phyloP scores from a whole-genome alignment of 2,888 invertebrate genomes.

The Griposia aprilina region DNA sequence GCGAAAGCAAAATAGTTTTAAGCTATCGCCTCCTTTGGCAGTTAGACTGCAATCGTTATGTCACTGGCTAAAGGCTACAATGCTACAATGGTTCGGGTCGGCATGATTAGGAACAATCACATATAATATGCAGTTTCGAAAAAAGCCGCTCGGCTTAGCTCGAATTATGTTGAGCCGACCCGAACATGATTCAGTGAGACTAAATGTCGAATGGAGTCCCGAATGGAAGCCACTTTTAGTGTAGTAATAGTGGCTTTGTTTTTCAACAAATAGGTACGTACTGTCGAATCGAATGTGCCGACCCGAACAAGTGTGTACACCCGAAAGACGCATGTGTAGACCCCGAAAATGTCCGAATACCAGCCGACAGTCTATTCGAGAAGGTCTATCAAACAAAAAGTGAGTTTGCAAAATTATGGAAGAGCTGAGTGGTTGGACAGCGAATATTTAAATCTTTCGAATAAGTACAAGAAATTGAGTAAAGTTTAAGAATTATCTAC shows the following conservation, averaged over 20 bases:
- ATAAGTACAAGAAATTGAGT: neutral
- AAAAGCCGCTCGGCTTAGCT: neutral
- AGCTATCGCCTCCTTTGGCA: neutral
- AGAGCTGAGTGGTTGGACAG: neutral
- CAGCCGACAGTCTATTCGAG: rapidly evolving
- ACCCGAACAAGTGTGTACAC: neutral
- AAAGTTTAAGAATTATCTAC: neutral
- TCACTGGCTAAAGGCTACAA: neutral
- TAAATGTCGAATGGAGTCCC: neutral
- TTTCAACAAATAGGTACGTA: neutral
- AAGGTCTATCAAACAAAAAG: neutral
- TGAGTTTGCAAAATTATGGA: neutral
- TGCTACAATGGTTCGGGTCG: neutral
- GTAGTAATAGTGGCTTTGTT: neutral
- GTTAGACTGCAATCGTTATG: neutral
- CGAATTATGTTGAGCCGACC: neutral
- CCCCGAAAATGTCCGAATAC: neutral
- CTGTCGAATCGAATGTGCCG: neutral
- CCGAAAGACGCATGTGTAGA: neutral
- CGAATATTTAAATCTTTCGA: too few relatives aligned
- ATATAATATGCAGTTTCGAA: neutral
- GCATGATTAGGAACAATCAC: neutral
- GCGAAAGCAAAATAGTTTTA: neutral
- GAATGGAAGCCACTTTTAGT: neutral
- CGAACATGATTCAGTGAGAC: neutral